phyloP scores from a whole-genome alignment of 2,888 invertebrate species.

The Drepana falcataria region DNA sequence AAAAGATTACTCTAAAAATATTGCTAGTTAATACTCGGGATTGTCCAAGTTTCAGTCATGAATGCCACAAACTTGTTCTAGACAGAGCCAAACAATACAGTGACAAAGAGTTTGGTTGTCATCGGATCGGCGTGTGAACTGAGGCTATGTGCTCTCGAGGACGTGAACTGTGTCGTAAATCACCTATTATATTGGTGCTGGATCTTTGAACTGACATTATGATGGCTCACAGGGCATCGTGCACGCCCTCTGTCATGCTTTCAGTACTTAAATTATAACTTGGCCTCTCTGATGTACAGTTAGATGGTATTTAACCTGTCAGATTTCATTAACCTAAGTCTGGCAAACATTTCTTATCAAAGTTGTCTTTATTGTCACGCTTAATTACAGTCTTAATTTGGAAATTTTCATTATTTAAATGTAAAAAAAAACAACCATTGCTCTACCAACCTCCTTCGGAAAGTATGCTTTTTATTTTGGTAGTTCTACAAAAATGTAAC shows the following conservation, averaged over 20 bases:
- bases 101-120: conserved; percentile 53
- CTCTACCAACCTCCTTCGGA: no score
- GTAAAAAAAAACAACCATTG: no score
- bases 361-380: no score
- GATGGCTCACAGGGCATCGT: not conserved
- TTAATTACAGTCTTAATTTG: no score
- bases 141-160: conserved; percentile 34
- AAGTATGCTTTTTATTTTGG: no score
- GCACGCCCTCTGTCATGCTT: not conserved
- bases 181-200: conserved; percentile 31
- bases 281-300: not conserved
- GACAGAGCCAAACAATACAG: conserved; percentile 31
- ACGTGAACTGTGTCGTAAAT: conserved; percentile 46
- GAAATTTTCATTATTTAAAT: no score
- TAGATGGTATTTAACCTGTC: conserved; percentile 3
- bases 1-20: no score
- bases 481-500: no score
- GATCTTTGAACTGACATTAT: not conserved
- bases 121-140: conserved; percentile 50
- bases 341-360: no score
- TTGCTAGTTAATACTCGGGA: no score
- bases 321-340: conserved; percentile 1
- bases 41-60: no score
- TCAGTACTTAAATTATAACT: not conserved
- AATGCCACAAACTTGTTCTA: conserved; percentile 17